A percentile compares a stretch with the other conserved stretches of the same genome.
These are phyloP conservation scores for Glyphotaelius pellucidus DNA, from an alignment of 2,888 invertebrate genomes.

Conservation along the genomic window DNA sequence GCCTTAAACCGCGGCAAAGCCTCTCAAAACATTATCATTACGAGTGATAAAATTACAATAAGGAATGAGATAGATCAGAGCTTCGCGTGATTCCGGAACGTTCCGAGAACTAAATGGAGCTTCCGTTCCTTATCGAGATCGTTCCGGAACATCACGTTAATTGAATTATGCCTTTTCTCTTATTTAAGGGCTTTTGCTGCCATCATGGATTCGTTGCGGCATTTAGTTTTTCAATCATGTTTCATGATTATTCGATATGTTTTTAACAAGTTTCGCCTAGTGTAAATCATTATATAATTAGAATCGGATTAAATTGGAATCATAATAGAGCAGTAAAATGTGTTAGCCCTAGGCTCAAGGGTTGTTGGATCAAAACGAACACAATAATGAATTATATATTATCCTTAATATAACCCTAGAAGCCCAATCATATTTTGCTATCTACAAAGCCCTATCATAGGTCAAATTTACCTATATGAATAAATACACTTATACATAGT, in stretches of 20 bases:
- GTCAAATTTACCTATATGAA: too few species aligned
- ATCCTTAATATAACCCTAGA: too few species aligned
- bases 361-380: too few species aligned
- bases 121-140: constrained; percentile 28
- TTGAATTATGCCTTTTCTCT: not conserved
- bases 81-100: constrained; percentile 32
- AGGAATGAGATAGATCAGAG: not conserved
- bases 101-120: constrained; percentile 20
- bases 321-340: not conserved
- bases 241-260: not conserved
- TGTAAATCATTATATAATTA: not conserved
- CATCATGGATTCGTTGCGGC: not conserved
- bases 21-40: constrained; percentile 54
- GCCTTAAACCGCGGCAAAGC: not conserved
- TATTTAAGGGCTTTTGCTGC: not conserved
- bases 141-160: not conserved
- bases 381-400: too few species aligned
- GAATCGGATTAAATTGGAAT: not conserved
- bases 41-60: constrained; percentile 61
- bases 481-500: too few species aligned
- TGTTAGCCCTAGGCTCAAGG: not conserved
- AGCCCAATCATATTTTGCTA: too few species aligned
- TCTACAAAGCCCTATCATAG: too few species aligned
- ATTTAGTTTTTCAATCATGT: not conserved
- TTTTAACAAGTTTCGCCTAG: not conserved